Percentiles rank a stretch among this genome's conserved stretches.
Evolutionary conservation across 1,140 invertebrate species (phyloP).

Genomic region (Streblospio benedicti): DNA sequence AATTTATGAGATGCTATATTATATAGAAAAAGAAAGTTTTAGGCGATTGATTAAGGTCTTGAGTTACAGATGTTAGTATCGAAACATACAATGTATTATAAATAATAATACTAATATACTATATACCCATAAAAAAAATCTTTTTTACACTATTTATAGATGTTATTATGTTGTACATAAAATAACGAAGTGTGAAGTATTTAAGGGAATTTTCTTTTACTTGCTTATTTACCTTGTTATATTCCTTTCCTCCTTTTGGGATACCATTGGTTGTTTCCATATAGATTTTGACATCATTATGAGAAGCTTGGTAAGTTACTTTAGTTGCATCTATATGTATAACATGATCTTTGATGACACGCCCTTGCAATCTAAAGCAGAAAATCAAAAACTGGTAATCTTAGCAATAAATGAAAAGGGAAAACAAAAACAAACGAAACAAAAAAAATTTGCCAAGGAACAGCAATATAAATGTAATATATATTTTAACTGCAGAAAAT

Average conservation of each 20-base stretch:
- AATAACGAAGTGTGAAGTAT: too few species aligned
- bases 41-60: too few species aligned
- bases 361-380: background rate
- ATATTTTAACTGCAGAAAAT: background rate
- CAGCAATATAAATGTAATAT: background rate
- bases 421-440: conserved; percentile 2
- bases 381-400: background rate
- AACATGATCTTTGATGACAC: conserved; percentile 28
- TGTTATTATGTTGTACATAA: too few species aligned
- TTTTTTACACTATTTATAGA: too few species aligned
- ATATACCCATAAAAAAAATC: too few species aligned
- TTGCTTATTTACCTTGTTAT: conserved; percentile 75
- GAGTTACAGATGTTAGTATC: too few species aligned
- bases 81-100: too few species aligned
- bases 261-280: conserved; percentile 89
- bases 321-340: conserved; percentile 39
- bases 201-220: too few species aligned
- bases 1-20: too few species aligned
- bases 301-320: conserved; percentile 41
- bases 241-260: conserved; percentile 74
- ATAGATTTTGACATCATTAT: conserved; percentile 88
- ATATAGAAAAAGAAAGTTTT: too few species aligned
- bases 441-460: conserved; percentile 2
- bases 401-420: conserved; percentile 8
- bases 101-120: too few species aligned